Conservation (phyloP, 2,113 vertebrate species). For the Chelonoidis abingdonii region DNA sequence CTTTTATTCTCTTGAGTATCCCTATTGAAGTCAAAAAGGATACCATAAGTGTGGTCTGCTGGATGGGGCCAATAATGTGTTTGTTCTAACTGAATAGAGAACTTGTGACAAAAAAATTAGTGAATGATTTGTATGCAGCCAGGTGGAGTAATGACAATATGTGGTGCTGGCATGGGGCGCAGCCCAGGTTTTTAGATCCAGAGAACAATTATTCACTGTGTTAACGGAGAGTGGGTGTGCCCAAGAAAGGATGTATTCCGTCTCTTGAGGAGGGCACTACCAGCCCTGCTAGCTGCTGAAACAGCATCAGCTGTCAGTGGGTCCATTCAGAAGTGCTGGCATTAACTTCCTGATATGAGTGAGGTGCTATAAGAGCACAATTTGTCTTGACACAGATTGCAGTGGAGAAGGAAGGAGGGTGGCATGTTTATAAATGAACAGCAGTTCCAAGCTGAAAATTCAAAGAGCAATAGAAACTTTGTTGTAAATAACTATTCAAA, state of each 20-base stretch:
- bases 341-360: neutral
- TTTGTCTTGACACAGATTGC: neutral
- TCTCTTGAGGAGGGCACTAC: neutral
- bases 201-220: neutral
- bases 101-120: neutral
- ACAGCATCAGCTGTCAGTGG: neutral
- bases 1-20: neutral
- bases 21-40: rapidly evolving
- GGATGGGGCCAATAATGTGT: neutral
- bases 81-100: neutral
- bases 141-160: neutral
- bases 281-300: slow-evolving; percentile 24
- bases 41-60: neutral
- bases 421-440: neutral
- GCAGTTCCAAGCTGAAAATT: slow-evolving; percentile 6
- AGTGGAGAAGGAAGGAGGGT: neutral
- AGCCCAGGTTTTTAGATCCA: slow-evolving; percentile 6
- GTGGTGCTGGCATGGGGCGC: neutral
- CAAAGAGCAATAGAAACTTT: neutral
- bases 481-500: neutral
- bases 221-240: slow-evolving; percentile 22
- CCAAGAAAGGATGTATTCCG: slow-evolving; percentile 34
- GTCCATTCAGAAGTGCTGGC: neutral
- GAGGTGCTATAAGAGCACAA: neutral
- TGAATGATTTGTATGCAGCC: neutral